Conservation (phyloP, 2,888 invertebrate species). For the Chelonus formosanus region DNA sequence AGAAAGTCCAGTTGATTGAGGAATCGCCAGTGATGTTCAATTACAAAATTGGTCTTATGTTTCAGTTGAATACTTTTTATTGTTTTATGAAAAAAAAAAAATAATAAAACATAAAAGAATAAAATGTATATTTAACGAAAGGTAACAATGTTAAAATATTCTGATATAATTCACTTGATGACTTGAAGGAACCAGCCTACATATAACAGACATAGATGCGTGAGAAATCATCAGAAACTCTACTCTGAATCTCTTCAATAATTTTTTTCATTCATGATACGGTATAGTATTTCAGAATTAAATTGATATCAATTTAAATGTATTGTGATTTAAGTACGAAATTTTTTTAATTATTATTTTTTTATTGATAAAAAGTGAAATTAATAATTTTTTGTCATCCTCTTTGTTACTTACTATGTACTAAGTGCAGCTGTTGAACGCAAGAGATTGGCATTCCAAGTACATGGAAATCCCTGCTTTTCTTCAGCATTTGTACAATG, state of each 20-base stretch:
- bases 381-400: not conserved
- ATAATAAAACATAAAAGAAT: no score
- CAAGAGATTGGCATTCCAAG: constrained; percentile 38
- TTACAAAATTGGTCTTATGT: constrained; percentile 37
- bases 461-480: constrained; percentile 49
- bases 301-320: no score
- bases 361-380: no score
- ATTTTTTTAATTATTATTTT: no score
- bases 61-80: constrained; percentile 2
- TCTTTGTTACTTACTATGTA: not conserved
- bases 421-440: constrained; percentile 1
- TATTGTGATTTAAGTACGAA: no score
- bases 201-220: constrained; percentile 1
- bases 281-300: not conserved
- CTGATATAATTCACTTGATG: no score
- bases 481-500: constrained; percentile 37
- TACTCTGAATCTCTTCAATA: constrained; percentile 2
- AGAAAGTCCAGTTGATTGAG: constrained; percentile 38
- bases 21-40: constrained; percentile 30
- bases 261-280: not conserved
- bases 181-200: not conserved
- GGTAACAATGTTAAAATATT: no score
- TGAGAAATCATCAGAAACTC: constrained; percentile 9
- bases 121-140: no score
- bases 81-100: no score